Evolutionary conservation across 2,113 vertebrate genomes (phyloP).

Genomic region (Dipodomys spectabilis): DNA sequence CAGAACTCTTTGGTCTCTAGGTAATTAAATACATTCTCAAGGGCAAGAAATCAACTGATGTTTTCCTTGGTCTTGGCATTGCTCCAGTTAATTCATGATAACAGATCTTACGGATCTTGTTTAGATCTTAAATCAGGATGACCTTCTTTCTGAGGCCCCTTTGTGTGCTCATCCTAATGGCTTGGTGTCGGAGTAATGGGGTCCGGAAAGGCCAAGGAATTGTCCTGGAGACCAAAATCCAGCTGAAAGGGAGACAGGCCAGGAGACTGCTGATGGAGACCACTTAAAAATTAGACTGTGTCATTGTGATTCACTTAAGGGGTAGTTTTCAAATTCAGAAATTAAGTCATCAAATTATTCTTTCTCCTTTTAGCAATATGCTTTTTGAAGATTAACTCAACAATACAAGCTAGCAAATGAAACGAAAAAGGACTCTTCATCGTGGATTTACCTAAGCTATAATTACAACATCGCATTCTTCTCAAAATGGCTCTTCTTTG

Average conservation of each 20-base stretch:
- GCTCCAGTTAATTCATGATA: neutral
- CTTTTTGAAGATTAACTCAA: slow-evolving; percentile 69
- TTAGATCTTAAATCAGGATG: neutral
- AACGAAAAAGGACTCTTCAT: slow-evolving; percentile 30
- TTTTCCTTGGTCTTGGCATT: neutral
- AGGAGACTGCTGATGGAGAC: neutral
- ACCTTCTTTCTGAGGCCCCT: neutral
- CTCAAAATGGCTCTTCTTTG: neutral
- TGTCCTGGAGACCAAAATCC: neutral
- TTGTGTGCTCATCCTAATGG: neutral
- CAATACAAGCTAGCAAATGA: neutral
- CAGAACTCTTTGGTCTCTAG: neutral
- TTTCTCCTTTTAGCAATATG: slow-evolving; percentile 57
- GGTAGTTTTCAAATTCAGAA: slow-evolving; percentile 49
- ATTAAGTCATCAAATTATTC: slow-evolving; percentile 52
- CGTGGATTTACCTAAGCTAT: slow-evolving; percentile 7
- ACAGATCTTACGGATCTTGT: neutral
- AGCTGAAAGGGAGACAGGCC: neutral
- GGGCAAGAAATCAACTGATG: neutral
- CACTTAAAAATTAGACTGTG: slow-evolving; percentile 16
- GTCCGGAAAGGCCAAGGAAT: fast-evolving
- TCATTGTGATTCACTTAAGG: slow-evolving; percentile 29
- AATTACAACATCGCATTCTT: neutral
- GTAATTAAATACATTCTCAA: slow-evolving; percentile 1
- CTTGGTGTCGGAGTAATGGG: neutral